Percentiles rank a stretch among this genome's conserved stretches.
Evolutionary conservation across 37 sponge, comb jelly and placozoan species (phyloP).

Genomic region (Bolinopsis microptera): DNA sequence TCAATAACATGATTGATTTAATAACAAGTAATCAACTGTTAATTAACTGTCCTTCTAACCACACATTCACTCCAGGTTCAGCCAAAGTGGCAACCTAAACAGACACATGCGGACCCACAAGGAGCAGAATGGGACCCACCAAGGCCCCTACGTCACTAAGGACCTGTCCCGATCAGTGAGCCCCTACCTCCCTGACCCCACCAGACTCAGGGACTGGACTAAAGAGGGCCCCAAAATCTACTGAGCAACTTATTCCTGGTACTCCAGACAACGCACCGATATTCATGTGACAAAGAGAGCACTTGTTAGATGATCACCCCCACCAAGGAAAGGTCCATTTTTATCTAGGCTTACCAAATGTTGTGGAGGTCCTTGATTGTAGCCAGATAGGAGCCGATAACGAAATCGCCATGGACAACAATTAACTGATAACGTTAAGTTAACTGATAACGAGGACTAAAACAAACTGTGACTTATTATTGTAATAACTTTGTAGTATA

Average conservation of each 20-base stretch:
- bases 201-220: constrained; percentile 50
- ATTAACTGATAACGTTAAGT: too few relatives aligned
- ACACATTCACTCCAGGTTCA: constrained; percentile 78
- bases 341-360: not conserved
- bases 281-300: too few relatives aligned
- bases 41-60: too few relatives aligned
- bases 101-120: constrained; percentile 98
- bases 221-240: constrained; percentile 58
- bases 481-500: constrained; percentile 39
- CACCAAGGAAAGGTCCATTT: not conserved
- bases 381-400: too few relatives aligned
- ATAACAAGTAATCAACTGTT: not conserved
- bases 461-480: constrained; percentile 1
- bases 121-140: constrained; percentile 19
- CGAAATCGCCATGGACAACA: too few relatives aligned
- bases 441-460: not conserved
- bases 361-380: not conserved
- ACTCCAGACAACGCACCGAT: too few relatives aligned
- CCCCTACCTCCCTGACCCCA: constrained; percentile 53
- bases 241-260: not conserved
- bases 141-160: constrained; percentile 44
- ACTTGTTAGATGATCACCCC: too few relatives aligned
- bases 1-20: too few relatives aligned
- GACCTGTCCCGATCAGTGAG: constrained; percentile 52
- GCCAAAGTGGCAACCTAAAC: constrained; percentile 93